A percentile compares a stretch with the other conserved stretches of the same genome.
These are phyloP conservation scores for Paedocypris sp. DNA, from an alignment of 2,113 vertebrate species.

Conservation along the genomic window DNA sequence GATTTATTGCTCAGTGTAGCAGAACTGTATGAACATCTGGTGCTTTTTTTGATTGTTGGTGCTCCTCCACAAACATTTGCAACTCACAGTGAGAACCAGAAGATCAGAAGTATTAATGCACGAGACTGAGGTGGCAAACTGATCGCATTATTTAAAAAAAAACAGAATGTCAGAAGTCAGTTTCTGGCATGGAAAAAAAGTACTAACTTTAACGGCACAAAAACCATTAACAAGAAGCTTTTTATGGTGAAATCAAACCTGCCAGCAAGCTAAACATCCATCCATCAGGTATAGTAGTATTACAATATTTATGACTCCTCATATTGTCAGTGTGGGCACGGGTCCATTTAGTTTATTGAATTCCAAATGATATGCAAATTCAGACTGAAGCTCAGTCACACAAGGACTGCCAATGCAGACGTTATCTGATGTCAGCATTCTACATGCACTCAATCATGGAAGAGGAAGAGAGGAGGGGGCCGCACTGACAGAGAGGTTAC, in stretches of 20 bases:
- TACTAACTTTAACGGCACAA: conserved; percentile 3
- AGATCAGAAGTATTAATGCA: neutral
- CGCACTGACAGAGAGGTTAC: neutral
- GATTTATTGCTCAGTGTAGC: neutral
- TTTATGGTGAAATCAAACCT: neutral
- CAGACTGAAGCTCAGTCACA: conserved; percentile 45
- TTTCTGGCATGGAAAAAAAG: conserved; percentile 15
- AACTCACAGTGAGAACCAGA: neutral
- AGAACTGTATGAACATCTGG: neutral
- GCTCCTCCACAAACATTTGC: neutral
- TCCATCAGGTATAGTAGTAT: conserved; percentile 27
- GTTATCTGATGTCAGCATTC: conserved; percentile 60
- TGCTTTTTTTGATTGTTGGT: neutral
- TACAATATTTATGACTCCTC: conserved; percentile 31
- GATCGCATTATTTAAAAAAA: no score
- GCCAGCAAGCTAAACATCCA: conserved; percentile 4
- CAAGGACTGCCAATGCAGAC: conserved; percentile 48
- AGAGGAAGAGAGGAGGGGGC: neutral
- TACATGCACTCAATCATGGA: conserved; percentile 28
- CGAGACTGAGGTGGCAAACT: conserved; percentile 18
- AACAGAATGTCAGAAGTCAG: conserved; percentile 20
- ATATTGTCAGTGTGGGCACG: conserved; percentile 43
- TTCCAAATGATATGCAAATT: conserved; percentile 63
- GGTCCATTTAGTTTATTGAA: conserved; percentile 51
- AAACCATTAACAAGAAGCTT: conserved; percentile 10